Base-by-base conservation (phyloP, 2,797 vertebrate species). In the Platalea minor region DNA sequence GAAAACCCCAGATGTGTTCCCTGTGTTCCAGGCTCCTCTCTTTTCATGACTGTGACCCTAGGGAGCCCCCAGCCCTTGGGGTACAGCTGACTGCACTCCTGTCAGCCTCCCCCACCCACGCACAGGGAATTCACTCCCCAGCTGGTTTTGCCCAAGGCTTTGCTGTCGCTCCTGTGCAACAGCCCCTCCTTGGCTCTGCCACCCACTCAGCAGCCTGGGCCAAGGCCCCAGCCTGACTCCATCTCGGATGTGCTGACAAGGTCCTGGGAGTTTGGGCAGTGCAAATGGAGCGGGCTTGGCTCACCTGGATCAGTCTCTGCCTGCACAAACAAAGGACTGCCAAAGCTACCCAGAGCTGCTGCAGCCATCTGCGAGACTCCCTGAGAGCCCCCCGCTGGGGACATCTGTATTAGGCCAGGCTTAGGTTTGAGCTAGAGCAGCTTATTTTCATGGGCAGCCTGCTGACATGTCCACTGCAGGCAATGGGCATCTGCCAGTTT, bases 311-410 rank as follows among this genome's bases (percentile, higher is more conserved):
- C 33, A 13, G 5, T 37, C 60, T 60, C 54, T 78, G 60, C 37
- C 37, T 57, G 54, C 54, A 28, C 29, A 50, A 82, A 41, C 33
- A 39, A 29, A 46, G 65, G 33, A 87, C 11, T 1, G 1, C n/a
- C 67, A 51, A 78, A 74, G n/a, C 37, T 60, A 78, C 29, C 7
- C 17, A 19, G 24, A 26, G 31, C 46, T 67, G 54, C 64, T 39
- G 20, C 0, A 0, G 50, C 50, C 63, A 20, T 29, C 67, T 57
- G 56, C 1, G 2, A 45, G 51, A 53, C 29, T 31, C 17, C 35
- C 46, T 3, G 20, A 67, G 59, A 50, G 7, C n/a, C 14, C 33
- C 26, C 11, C 13, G 3, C n/a, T 10, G 0, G 21, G 37, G 51
- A 57, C 17, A 26, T 46, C 83, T 46, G 23, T 74, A 13, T 48